Evolutionary conservation across 2,113 vertebrate species (phyloP).

Genomic region (Galeopterus variegatus): DNA sequence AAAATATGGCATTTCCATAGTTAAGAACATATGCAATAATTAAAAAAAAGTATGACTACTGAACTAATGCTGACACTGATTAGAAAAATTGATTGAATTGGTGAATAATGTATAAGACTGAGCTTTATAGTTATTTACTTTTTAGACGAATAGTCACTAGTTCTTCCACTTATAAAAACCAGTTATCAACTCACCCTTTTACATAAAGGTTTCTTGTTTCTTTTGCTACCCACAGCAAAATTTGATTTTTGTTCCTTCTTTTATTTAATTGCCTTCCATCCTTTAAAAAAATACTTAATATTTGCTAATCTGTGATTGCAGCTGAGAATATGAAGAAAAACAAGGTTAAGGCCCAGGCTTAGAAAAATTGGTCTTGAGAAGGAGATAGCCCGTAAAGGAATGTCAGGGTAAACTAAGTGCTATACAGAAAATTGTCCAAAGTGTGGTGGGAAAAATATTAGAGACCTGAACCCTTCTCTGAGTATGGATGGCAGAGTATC

Average conservation of each 20-base stretch:
- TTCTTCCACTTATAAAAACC: background rate
- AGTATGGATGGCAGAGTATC: background rate
- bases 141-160: constrained; percentile 37
- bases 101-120: background rate
- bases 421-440: background rate
- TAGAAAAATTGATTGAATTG: constrained; percentile 6
- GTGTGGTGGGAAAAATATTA: too few species aligned
- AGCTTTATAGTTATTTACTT: constrained; percentile 5
- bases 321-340: background rate
- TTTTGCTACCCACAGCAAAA: background rate
- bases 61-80: background rate
- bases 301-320: background rate
- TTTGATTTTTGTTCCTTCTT: background rate
- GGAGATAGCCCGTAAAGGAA: background rate
- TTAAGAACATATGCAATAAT: constrained; percentile 1
- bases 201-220: background rate
- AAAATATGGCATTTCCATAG: background rate
- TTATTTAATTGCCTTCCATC: background rate
- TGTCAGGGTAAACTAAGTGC: background rate
- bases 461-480: background rate
- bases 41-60: background rate
- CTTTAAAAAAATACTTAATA: background rate
- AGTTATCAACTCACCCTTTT: background rate
- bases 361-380: background rate
- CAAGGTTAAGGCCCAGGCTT: background rate